phyloP scores from a whole-genome alignment of 2,113 vertebrate species.

The Crotalus viridis region DNA sequence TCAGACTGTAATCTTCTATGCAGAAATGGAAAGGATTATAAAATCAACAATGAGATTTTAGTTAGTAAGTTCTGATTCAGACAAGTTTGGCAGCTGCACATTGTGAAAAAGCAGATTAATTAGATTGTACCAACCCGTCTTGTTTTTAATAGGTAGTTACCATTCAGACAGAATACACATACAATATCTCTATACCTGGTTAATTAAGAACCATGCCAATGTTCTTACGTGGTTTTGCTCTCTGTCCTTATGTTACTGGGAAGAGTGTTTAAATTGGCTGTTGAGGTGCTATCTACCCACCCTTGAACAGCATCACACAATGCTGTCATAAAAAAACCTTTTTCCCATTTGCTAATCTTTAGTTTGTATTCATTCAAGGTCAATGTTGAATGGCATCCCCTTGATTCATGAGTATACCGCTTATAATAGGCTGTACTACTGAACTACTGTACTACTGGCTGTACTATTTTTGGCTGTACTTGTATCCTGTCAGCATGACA shows the following conservation, averaged over 20 bases:
- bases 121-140: background rate
- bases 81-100: conserved; percentile 1
- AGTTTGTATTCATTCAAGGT: background rate
- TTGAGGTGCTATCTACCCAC: background rate
- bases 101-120: background rate
- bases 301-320: background rate
- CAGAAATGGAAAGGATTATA: background rate
- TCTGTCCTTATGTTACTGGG: background rate
- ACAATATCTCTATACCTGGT: background rate
- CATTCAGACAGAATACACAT: background rate
- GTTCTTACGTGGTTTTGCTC: background rate
- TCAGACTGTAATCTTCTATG: background rate
- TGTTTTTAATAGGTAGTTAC: background rate
- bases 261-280: background rate
- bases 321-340: background rate
- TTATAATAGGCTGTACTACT: background rate
- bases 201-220: background rate
- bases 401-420: background rate
- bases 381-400: background rate
- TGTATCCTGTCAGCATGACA: background rate
- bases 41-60: conserved; percentile 4
- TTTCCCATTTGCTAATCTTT: background rate
- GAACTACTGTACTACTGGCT: background rate
- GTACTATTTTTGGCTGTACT: background rate
- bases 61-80: background rate